Evolutionary conservation across 2,797 vertebrate species (phyloP).

Genomic region (Etheostoma perlongum): DNA sequence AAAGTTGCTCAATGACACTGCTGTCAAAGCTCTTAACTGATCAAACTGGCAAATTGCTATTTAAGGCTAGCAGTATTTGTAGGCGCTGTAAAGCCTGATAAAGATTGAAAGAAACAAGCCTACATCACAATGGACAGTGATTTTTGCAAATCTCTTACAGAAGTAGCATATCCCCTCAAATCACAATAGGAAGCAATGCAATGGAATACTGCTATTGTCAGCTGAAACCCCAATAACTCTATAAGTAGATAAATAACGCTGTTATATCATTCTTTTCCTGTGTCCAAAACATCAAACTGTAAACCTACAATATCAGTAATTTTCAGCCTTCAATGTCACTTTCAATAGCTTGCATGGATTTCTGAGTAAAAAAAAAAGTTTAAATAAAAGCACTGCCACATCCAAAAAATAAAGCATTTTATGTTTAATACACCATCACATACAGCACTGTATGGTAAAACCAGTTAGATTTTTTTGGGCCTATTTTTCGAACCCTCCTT

Average conservation of each 20-base stretch:
- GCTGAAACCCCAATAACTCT: conserved; percentile 18
- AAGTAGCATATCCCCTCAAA: conserved; percentile 26
- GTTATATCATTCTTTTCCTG: conserved; percentile 11
- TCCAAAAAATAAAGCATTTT: no score
- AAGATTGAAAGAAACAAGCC: conserved; percentile 50
- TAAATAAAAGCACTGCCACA: neutral
- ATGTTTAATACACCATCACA: neutral
- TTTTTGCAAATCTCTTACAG: conserved; percentile 50
- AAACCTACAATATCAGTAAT: neutral
- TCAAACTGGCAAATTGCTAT: conserved; percentile 68
- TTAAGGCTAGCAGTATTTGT: conserved; percentile 59
- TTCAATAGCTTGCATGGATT: neutral
- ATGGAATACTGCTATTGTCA: conserved; percentile 39
- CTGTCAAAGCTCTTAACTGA: conserved; percentile 74
- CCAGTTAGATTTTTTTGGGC: neutral
- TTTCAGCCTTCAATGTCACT: conserved; percentile 2
- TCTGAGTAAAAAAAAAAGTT: neutral
- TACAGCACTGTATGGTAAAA: no score
- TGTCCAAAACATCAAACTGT: conserved; percentile 4
- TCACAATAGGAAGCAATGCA: conserved; percentile 37
- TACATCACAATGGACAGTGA: conserved; percentile 50
- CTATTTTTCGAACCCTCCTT: neutral
- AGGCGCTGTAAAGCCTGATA: conserved; percentile 47
- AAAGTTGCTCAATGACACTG: conserved; percentile 69
- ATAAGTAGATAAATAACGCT: conserved; percentile 24